These are phyloP conservation scores for Drosophila littoralis DNA, from an alignment of 1,140 invertebrate genomes.

Conservation along the genomic window DNA sequence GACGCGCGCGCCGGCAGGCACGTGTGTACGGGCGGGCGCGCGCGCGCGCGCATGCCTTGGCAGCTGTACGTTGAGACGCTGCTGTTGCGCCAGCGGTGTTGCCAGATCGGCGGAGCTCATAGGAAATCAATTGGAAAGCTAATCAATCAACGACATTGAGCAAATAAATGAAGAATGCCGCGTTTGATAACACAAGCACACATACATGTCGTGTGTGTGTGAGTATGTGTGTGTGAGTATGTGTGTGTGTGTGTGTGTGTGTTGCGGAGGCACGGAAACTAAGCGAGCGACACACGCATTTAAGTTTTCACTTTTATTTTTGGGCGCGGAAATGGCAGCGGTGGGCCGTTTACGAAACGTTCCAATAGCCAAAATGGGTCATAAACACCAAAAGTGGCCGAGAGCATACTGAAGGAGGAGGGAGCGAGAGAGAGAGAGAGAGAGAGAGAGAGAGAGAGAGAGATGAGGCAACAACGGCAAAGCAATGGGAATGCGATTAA, in stretches of 20 bases:
- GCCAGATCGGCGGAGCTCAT: conserved; percentile 33
- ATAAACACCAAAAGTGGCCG: conserved; percentile 52
- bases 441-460: background rate
- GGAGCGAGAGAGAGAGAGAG: conserved; percentile 1
- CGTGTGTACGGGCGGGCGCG: conserved; percentile 5
- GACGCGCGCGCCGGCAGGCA: background rate
- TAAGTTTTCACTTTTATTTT: conserved; percentile 74
- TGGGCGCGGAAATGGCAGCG: conserved; percentile 66
- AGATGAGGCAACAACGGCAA: conserved; percentile 21
- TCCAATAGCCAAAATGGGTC: conserved; percentile 52
- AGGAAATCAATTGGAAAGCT: conserved; percentile 51
- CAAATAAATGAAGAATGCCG: conserved; percentile 69
- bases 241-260: conserved; percentile 6
- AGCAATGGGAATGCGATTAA: conserved; percentile 49
- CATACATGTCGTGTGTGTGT: conserved; percentile 4
- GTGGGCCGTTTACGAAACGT: conserved; percentile 38
- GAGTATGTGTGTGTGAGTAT: too few species aligned
- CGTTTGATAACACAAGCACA: conserved; percentile 53
- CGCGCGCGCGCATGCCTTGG: conserved; percentile 6
- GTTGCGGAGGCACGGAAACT: conserved; percentile 7
- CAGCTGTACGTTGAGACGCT: conserved; percentile 39
- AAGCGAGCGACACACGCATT: conserved; percentile 38
- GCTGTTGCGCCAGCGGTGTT: conserved; percentile 7
- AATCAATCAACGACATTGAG: conserved; percentile 59
- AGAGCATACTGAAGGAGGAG: conserved; percentile 9